Evolutionary conservation across 2,113 vertebrate species (phyloP).

Genomic region (Smithornis capensis): DNA sequence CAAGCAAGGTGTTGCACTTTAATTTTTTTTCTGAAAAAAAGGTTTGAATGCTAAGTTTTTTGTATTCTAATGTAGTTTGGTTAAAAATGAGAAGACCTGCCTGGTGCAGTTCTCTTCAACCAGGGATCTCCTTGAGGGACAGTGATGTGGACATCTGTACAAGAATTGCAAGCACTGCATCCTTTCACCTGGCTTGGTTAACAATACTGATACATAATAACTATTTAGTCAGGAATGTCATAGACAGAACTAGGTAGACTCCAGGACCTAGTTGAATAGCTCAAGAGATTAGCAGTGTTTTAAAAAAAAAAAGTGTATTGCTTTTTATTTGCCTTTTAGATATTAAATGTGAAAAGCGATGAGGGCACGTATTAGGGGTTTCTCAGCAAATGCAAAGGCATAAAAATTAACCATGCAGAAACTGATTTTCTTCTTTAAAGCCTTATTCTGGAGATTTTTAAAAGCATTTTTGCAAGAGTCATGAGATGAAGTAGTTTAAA

Average conservation of each 20-base stretch:
- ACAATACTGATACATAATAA: not conserved
- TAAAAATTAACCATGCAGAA: not conserved
- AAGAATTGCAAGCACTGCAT: rapidly evolving
- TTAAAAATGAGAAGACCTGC: not conserved
- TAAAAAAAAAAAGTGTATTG: not conserved
- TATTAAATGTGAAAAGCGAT: not conserved
- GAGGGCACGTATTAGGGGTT: not conserved
- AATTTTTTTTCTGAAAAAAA: not conserved
- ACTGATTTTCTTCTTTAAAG: not conserved
- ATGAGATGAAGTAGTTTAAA: not conserved
- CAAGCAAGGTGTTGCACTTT: not conserved
- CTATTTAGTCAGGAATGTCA: not conserved
- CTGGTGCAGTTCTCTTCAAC: not conserved
- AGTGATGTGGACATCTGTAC: not conserved
- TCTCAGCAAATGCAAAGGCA: not conserved
- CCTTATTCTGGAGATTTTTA: not conserved
- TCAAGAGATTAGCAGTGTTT: not conserved
- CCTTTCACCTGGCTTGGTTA: not conserved
- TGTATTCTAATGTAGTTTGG: not conserved
- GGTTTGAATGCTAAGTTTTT: not conserved
- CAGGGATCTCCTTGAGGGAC: not conserved
- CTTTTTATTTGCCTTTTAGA: not conserved
- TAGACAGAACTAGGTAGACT: not conserved
- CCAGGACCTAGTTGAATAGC: not conserved
- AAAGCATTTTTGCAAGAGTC: not conserved